Percentiles rank a stretch among this genome's conserved stretches.
Conservation (phyloP, 1,140 invertebrate species). For the Oncopeltus fasciatus region DNA sequence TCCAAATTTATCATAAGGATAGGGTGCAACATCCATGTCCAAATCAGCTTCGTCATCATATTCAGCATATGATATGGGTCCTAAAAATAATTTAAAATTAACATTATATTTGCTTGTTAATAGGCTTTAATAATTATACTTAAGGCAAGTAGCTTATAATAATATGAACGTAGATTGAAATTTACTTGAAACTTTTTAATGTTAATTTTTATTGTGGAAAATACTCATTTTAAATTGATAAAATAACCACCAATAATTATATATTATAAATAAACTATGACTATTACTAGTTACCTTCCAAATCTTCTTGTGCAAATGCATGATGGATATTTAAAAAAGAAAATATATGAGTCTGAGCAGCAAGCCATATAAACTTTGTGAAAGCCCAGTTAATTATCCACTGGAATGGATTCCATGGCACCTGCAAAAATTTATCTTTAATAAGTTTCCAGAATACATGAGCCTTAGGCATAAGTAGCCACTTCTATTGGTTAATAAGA, state of each 20-base stretch:
- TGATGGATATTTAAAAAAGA: constrained; percentile 12
- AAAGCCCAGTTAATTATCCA: constrained; percentile 25
- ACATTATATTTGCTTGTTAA: no score
- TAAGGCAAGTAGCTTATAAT: no score
- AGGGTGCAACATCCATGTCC: background rate
- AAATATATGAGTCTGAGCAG: constrained; percentile 20
- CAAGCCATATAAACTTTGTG: constrained; percentile 22
- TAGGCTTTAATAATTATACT: no score
- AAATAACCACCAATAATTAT: background rate
- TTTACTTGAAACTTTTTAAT: no score
- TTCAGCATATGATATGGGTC: background rate
- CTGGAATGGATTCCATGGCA: constrained; percentile 30
- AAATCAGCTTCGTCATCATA: background rate
- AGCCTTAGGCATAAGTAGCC: no score
- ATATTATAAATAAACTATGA: background rate
- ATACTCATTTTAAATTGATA: no score
- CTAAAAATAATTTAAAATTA: background rate
- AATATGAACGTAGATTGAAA: no score
- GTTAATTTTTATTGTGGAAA: no score
- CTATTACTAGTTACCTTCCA: constrained; percentile 15
- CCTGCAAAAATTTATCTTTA: constrained; percentile 14
- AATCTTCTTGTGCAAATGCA: constrained; percentile 22
- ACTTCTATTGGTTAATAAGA: no score
- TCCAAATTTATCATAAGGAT: background rate
- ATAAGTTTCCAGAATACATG: no score